Evolutionary conservation across 2,888 invertebrate species (phyloP).

Genomic region (Heliconius erato): DNA sequence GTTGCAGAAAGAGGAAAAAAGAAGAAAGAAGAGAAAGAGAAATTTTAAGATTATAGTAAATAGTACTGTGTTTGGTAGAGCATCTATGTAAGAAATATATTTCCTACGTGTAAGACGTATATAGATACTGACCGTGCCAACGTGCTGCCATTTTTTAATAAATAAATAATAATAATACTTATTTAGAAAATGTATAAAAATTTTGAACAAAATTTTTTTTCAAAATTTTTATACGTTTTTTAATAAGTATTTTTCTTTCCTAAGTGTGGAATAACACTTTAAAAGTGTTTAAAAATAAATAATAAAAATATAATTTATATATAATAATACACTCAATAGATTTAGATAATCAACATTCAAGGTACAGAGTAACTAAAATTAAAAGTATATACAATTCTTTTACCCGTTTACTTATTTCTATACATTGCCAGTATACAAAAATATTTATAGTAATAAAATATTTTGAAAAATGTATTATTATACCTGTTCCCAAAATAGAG

Average conservation of each 20-base stretch:
- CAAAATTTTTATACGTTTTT: too few relatives aligned
- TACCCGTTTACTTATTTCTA: conserved; percentile 6
- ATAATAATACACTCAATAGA: background rate
- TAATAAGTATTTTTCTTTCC: too few relatives aligned
- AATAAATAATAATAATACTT: background rate
- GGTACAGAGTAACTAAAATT: conserved; percentile 7
- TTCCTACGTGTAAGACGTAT: background rate
- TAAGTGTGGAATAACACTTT: too few relatives aligned
- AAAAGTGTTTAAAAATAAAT: too few relatives aligned
- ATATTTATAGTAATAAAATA: background rate
- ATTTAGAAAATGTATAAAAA: too few relatives aligned
- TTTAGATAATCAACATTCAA: background rate
- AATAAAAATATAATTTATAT: background rate
- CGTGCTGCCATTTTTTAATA: too few relatives aligned
- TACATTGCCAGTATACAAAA: background rate
- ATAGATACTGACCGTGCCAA: background rate
- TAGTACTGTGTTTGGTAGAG: background rate
- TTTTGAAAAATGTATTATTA: background rate
- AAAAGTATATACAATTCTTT: background rate
- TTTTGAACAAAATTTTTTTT: too few relatives aligned
- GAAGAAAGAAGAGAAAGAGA: too few relatives aligned
- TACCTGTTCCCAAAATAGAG: background rate
- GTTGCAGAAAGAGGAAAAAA: background rate
- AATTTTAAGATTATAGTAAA: background rate
- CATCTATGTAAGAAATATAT: background rate